Percentiles rank a stretch among this genome's conserved stretches.
Conservation (phyloP, 92 coral and sea anemone species). For the Metridium senile region DNA sequence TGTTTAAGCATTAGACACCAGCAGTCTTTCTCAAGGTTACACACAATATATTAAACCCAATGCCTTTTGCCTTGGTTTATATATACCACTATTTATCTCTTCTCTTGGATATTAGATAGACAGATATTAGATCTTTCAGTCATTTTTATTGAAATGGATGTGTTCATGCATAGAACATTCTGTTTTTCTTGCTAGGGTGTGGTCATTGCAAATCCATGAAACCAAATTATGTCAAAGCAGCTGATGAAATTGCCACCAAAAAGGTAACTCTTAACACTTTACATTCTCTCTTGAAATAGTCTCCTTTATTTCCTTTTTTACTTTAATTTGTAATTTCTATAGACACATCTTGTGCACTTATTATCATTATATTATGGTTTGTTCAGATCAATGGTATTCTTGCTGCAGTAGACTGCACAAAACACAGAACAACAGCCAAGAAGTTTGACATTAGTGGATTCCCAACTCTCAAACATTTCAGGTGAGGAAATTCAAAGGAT, state of each 20-base stretch:
- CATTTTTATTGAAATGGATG: not conserved
- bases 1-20: no score
- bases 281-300: no score
- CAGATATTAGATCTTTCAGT: not conserved
- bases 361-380: conserved; percentile 1
- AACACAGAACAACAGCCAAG: conserved; percentile 65
- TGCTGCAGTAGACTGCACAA: conserved; percentile 97
- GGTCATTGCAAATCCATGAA: conserved; percentile 99
- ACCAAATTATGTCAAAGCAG: conserved; percentile 90
- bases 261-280: conserved; percentile 28
- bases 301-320: no score
- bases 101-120: not conserved
- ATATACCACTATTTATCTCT: no score
- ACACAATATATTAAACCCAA: no score
- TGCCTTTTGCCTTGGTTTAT: no score
- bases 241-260: conserved; percentile 59
- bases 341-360: no score
- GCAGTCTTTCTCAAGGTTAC: no score
- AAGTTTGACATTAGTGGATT: conserved; percentile 80
- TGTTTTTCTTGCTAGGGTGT: conserved; percentile 71
- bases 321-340: not conserved
- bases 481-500: no score
- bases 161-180: no score
- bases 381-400: conserved; percentile 75
- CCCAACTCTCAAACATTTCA: conserved; percentile 93